These are phyloP conservation scores for Trachelus troglodyta DNA, from an alignment of 2,888 invertebrate species.

Conservation along the genomic window DNA sequence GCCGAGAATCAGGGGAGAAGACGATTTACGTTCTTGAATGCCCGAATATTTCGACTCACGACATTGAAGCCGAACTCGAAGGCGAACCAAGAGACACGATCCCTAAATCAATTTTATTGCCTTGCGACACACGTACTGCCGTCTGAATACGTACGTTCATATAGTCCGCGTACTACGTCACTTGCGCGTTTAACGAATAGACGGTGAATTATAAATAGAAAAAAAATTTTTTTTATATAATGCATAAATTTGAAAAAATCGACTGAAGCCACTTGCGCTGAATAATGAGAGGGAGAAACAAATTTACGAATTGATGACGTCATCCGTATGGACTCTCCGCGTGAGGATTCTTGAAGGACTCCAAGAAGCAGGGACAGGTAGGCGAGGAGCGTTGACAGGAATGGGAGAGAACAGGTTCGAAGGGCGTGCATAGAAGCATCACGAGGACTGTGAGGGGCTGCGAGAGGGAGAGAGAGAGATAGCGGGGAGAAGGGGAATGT, in stretches of 20 bases:
- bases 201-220: not conserved
- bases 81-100: not conserved
- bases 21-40: not conserved
- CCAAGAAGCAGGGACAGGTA: not conserved
- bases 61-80: not conserved
- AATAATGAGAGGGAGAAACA: no score
- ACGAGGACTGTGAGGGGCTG: constrained; percentile 23
- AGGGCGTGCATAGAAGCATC: constrained; percentile 6
- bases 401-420: constrained; percentile 8
- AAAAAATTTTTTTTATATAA: not conserved
- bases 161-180: not conserved
- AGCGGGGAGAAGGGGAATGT: not conserved
- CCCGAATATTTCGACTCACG: not conserved
- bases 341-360: not conserved
- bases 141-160: not conserved
- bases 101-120: not conserved
- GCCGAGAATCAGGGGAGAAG: not conserved
- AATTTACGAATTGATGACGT: not conserved
- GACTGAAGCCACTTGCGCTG: not conserved
- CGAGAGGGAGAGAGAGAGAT: constrained; percentile 10
- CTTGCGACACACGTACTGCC: not conserved
- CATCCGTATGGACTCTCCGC: not conserved
- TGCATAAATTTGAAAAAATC: not conserved
- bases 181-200: not conserved
- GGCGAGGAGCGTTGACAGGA: not conserved